Percentiles rank a stretch among this genome's conserved stretches.
Conservation (phyloP, 2,797 vertebrate genomes). For the Sebastes cheni region DNA sequence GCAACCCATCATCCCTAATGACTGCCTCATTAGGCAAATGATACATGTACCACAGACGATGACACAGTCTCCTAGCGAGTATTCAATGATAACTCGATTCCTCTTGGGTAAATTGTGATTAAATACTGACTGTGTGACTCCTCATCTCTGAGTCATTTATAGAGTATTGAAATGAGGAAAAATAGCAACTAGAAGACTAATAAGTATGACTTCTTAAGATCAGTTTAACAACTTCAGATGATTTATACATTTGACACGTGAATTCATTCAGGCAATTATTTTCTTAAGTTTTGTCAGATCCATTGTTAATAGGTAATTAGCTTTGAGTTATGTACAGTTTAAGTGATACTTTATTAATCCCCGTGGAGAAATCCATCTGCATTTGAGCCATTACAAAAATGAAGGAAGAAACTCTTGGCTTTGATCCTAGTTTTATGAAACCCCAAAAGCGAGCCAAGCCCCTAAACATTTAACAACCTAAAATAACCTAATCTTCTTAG, state of each 20-base stretch:
- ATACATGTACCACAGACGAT: constrained; percentile 15
- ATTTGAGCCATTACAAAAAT: not conserved
- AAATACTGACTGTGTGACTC: not conserved
- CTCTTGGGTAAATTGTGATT: not conserved
- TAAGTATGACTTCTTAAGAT: not conserved
- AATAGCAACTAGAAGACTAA: not conserved
- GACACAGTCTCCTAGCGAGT: not conserved
- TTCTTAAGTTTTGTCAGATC: not conserved
- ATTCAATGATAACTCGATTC: constrained; percentile 5
- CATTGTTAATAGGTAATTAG: not conserved
- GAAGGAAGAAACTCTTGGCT: not conserved
- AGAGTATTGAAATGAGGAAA: not conserved
- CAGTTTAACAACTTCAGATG: not conserved
- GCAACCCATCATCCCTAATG: constrained; percentile 33
- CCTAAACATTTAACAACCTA: not conserved
- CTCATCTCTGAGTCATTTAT: not conserved
- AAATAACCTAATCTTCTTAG: not conserved
- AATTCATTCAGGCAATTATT: not conserved
- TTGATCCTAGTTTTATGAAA: not conserved
- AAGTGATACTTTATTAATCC: not conserved
- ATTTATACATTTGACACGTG: not conserved
- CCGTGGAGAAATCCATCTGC: not conserved
- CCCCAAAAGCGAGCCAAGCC: not conserved
- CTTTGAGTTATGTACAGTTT: not conserved
- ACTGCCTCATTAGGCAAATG: constrained; percentile 45